Percentiles rank a stretch among this genome's conserved stretches.
Evolutionary conservation across 2,113 vertebrate species (phyloP).

Genomic region (Pontoporia blainvillei): DNA sequence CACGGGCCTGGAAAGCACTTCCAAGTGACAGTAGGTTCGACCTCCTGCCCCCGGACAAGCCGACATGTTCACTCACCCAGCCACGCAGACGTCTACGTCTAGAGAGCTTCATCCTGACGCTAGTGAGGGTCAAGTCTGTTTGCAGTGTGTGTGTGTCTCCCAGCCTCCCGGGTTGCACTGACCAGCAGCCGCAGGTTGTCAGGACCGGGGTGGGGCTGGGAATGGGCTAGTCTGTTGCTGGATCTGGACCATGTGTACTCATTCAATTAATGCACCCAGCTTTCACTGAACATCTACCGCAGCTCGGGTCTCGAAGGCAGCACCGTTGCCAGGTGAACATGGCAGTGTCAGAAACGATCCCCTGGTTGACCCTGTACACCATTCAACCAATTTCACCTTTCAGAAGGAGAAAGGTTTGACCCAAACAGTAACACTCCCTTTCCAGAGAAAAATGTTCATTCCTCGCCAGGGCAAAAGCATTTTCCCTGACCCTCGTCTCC

Average conservation of each 20-base stretch:
- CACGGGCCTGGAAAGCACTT: neutral
- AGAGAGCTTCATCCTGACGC: neutral
- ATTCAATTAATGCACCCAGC: neutral
- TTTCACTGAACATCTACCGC: neutral
- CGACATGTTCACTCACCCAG: neutral
- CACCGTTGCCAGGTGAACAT: neutral
- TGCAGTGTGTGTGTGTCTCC: neutral
- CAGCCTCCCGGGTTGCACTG: neutral
- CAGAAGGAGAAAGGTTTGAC: neutral
- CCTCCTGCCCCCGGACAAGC: neutral
- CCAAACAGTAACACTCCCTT: neutral
- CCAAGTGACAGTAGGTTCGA: neutral
- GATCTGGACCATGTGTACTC: neutral
- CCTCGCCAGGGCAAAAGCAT: neutral
- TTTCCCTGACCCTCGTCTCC: neutral
- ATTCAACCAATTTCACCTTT: constrained; percentile 8
- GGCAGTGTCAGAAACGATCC: neutral
- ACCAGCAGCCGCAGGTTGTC: neutral
- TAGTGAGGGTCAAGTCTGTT: neutral
- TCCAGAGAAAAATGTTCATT: neutral
- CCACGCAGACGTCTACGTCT: neutral
- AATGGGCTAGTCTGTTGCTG: neutral
- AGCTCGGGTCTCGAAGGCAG: neutral
- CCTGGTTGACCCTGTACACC: neutral
- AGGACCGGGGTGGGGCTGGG: neutral